Evolutionary conservation across 1,140 invertebrate species (phyloP).

Genomic region (Heliconius hewitsoni): DNA sequence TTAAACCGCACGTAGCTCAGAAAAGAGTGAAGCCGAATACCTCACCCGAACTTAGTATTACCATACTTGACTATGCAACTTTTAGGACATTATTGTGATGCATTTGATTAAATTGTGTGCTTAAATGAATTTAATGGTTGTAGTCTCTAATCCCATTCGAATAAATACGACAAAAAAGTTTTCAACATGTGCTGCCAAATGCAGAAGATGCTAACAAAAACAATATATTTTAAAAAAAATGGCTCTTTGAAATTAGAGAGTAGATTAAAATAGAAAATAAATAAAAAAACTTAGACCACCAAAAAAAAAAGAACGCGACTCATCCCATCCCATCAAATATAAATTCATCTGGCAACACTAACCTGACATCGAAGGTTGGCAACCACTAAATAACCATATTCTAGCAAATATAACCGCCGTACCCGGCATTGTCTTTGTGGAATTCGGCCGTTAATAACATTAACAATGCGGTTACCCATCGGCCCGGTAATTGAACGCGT

Average conservation of each 20-base stretch:
- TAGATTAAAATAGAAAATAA: background rate
- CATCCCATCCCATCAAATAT: too few species aligned
- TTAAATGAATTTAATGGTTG: too few species aligned
- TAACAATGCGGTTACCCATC: slow-evolving; percentile 57
- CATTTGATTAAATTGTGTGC: too few species aligned
- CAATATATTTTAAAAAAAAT: too few species aligned
- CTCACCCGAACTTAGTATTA: background rate
- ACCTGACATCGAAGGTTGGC: slow-evolving; percentile 22
- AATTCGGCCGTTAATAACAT: slow-evolving; percentile 67
- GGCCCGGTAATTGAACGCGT: slow-evolving; percentile 56
- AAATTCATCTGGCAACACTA: background rate
- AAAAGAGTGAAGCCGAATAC: slow-evolving; percentile 13
- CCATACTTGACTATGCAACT: background rate
- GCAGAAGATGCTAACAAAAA: too few species aligned
- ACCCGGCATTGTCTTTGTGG: slow-evolving; percentile 44
- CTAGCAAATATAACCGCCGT: slow-evolving; percentile 30
- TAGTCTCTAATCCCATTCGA: too few species aligned
- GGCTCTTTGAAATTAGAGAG: too few species aligned
- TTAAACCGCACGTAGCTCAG: slow-evolving; percentile 35
- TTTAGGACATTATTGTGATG: background rate
- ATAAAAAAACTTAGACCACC: background rate
- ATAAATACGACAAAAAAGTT: too few species aligned
- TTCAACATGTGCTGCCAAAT: too few species aligned
- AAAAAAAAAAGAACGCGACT: too few species aligned
- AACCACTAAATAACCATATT: slow-evolving; percentile 36